Evolutionary conservation across 2,113 vertebrate genomes (phyloP).

Genomic region (Hydropotes inermis): DNA sequence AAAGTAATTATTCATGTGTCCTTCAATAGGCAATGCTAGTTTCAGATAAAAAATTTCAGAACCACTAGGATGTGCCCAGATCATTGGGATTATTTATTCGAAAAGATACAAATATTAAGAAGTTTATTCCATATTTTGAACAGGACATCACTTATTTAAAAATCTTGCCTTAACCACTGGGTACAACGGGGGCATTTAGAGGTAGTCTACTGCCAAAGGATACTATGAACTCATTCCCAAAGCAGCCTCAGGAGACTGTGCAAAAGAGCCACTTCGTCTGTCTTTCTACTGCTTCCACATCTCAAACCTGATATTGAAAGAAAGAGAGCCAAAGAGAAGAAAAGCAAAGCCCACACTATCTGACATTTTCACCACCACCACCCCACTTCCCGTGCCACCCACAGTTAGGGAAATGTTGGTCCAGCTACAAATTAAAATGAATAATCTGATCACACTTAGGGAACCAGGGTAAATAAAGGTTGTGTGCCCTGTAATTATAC

Average conservation of each 20-base stretch:
- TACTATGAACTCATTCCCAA: slow-evolving; percentile 64
- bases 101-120: background rate
- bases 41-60: background rate
- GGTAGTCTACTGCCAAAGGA: slow-evolving; percentile 49
- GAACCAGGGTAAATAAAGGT: slow-evolving; percentile 9
- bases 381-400: background rate
- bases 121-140: slow-evolving; percentile 20
- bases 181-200: background rate
- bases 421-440: slow-evolving; percentile 46
- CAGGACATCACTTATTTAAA: slow-evolving; percentile 16
- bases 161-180: background rate
- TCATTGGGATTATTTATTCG: background rate
- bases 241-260: background rate
- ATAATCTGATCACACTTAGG: slow-evolving; percentile 41
- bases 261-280: background rate
- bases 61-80: background rate
- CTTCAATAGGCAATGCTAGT: background rate
- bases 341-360: background rate
- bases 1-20: background rate
- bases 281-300: background rate
- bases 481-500: background rate
- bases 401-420: slow-evolving; percentile 51
- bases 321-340: background rate
- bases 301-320: slow-evolving; percentile 25
- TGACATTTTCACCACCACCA: background rate